Evolutionary conservation across 2,113 vertebrate species (phyloP), one percentile per base, ranked within the genome.

Genomic region (Trachemys scripta): DNA sequence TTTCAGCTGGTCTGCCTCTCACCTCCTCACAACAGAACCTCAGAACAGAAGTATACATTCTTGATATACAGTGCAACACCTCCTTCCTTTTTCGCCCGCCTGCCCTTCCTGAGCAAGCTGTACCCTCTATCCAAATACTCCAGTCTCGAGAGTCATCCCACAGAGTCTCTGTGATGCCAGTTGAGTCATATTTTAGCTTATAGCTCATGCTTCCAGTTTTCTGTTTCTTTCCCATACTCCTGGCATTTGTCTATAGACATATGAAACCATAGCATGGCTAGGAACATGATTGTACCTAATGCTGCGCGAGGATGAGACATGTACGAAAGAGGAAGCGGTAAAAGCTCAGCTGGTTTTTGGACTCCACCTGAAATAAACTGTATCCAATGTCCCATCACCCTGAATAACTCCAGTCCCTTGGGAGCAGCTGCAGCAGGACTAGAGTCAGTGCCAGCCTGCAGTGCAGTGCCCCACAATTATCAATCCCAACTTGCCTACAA

Each of bases 251-350:
- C 31, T 65, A 35, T 35, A 65, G 62, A 65, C 13, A 10, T 0
- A 24, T 3, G 79, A 42, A 42, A 47, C 84, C 4, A 0, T 1
- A 11, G 27, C 3, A 0, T 1, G 38, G 47, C 4, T 25, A 3
- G 0, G 8, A 10, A 5, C 0, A 29, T 4, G 35, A 2, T 62
- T 5, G 19, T 10, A 8, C 14, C 29, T 8, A 24, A 1, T 22
- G 1, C 56, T 3, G 20, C 6, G n/a, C 24, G 9, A 24, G 13
- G 12, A 1, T 0, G 76, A 50, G 72, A 35, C 0, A 31, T 11
- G 0, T 1, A 9, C 49, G 0, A 49, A 5, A 1, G 75, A 47
- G 53, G 17, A 29, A 16, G 11, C 12, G 27, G 57, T 11, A 25
- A 59, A 29, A 5, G 45, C 11, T 6, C 82, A 13, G 4, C 82